Evolutionary conservation across 1,140 invertebrate species (phyloP).

Genomic region (Drosophila kohkoa): DNA sequence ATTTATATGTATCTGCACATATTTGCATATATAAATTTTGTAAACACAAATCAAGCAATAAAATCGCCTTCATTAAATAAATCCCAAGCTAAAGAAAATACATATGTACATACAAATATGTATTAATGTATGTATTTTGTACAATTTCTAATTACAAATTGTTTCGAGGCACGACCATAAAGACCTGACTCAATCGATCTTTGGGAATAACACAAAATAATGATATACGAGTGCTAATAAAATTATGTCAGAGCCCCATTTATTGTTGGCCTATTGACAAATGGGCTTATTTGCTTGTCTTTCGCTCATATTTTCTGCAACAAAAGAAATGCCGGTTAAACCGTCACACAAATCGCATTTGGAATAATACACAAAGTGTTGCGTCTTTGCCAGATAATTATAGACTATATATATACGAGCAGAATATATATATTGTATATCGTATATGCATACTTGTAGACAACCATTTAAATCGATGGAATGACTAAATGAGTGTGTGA

Average conservation of each 20-base stretch:
- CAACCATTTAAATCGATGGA: slow-evolving; percentile 13
- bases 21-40: slow-evolving; percentile 41
- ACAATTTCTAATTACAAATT: slow-evolving; percentile 69
- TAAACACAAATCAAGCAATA: slow-evolving; percentile 66
- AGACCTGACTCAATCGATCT: slow-evolving; percentile 50
- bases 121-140: background rate
- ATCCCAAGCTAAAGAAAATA: slow-evolving; percentile 24
- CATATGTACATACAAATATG: background rate
- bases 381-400: slow-evolving; percentile 61
- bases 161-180: slow-evolving; percentile 1
- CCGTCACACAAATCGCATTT: slow-evolving; percentile 53
- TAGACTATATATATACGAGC: slow-evolving; percentile 39
- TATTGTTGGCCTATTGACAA: slow-evolving; percentile 65
- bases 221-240: slow-evolving; percentile 41
- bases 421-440: background rate
- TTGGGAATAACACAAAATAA: slow-evolving; percentile 29
- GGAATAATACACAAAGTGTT: slow-evolving; percentile 43
- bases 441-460: slow-evolving; percentile 1
- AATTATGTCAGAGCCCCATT: slow-evolving; percentile 5
- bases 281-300: slow-evolving; percentile 63
- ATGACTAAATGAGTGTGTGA: slow-evolving; percentile 39
- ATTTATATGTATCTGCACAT: slow-evolving; percentile 11
- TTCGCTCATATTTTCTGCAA: background rate
- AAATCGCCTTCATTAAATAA: slow-evolving; percentile 52
- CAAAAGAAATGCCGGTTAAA: slow-evolving; percentile 28